Conservation (phyloP, 2,797 vertebrate species). For the Cetoscarus ocellatus region DNA sequence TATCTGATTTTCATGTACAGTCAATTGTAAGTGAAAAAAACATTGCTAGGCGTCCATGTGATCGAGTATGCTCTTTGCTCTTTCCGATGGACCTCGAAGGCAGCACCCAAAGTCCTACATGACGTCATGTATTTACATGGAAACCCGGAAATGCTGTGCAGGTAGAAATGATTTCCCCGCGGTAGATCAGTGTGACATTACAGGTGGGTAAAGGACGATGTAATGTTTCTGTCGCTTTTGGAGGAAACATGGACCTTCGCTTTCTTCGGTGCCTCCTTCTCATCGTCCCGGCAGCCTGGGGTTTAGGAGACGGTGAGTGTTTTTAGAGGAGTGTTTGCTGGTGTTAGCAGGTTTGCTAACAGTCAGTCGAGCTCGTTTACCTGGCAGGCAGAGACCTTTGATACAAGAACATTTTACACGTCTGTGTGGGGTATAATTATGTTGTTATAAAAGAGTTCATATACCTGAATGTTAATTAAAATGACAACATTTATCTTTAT, state of each 20-base stretch:
- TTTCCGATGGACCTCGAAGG: slow-evolving; percentile 32
- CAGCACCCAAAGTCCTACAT: neutral
- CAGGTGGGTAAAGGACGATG: slow-evolving; percentile 40
- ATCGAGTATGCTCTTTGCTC: too few species aligned
- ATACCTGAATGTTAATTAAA: too few species aligned
- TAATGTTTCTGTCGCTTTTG: slow-evolving; percentile 26
- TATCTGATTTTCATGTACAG: neutral
- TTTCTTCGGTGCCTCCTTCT: slow-evolving; percentile 53
- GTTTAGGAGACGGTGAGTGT: slow-evolving; percentile 71
- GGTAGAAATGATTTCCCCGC: neutral
- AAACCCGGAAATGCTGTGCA: slow-evolving; percentile 55
- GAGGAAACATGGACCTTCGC: slow-evolving; percentile 67
- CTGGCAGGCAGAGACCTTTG: too few species aligned
- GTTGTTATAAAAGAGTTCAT: too few species aligned
- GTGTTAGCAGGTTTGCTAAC: slow-evolving; percentile 57
- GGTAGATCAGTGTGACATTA: neutral
- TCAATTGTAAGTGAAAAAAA: neutral
- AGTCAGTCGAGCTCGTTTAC: neutral
- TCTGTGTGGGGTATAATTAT: too few species aligned
- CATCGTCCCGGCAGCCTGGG: slow-evolving; percentile 43
- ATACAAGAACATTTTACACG: too few species aligned
- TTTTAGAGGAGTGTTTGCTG: neutral
- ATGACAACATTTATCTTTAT: too few species aligned
- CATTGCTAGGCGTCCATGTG: too few species aligned
- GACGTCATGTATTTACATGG: slow-evolving; percentile 51